These are phyloP conservation scores for Strigamia transsilvanica DNA, from an alignment of 2,888 invertebrate genomes.

Conservation along the genomic window DNA sequence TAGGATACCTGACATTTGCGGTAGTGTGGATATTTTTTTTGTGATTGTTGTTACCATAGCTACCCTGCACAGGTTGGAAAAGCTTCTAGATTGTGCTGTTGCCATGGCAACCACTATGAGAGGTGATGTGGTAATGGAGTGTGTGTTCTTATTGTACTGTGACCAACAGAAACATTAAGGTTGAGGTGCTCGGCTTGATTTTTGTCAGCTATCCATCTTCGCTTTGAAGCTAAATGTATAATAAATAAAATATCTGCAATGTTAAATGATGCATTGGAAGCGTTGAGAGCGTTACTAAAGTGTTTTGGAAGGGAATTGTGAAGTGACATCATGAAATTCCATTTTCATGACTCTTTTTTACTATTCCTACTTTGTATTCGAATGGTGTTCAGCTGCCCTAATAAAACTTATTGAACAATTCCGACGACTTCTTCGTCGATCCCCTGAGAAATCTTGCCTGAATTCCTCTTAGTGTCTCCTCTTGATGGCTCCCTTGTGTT, in stretches of 20 bases:
- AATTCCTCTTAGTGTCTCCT: constrained; percentile 39
- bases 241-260: neutral
- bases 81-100: constrained; percentile 24
- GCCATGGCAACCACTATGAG: neutral
- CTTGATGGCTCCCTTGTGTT: constrained; percentile 38
- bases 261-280: neutral
- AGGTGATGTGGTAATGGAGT: constrained; percentile 12
- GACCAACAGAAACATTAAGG: neutral
- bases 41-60: neutral
- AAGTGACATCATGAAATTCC: neutral
- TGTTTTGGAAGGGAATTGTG: neutral
- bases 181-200: constrained; percentile 1
- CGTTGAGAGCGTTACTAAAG: too few species aligned
- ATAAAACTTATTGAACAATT: constrained; percentile 43
- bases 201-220: neutral
- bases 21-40: neutral
- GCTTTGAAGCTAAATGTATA: neutral
- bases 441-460: constrained; percentile 15
- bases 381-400: constrained; percentile 17
- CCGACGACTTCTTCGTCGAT: constrained; percentile 35
- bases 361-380: neutral
- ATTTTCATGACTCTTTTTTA: constrained; percentile 13
- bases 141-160: constrained; percentile 10
- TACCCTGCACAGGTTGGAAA: neutral
- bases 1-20: neutral